Evolutionary conservation across 2,113 vertebrate genomes (phyloP).

Genomic region (Galeopterus variegatus): DNA sequence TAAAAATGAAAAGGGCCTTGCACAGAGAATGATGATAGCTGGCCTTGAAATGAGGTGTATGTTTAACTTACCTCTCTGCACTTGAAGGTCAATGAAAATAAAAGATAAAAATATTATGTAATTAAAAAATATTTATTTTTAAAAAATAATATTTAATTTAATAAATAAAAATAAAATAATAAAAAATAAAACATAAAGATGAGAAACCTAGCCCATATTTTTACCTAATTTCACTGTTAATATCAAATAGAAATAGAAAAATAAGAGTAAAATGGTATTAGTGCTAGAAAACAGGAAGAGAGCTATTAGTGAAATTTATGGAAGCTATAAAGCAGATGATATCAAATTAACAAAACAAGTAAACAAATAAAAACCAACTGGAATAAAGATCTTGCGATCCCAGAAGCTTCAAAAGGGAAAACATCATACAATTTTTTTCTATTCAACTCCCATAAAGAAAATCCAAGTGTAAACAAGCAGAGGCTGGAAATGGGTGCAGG

Average conservation of each 20-base stretch:
- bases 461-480: neutral
- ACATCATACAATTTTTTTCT: neutral
- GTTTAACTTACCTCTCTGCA: neutral
- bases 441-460: neutral
- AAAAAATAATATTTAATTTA: too few species aligned
- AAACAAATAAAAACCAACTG: neutral
- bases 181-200: neutral
- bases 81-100: neutral
- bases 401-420: neutral
- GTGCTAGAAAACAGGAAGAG: neutral
- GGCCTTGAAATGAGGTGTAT: neutral
- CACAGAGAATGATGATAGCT: neutral
- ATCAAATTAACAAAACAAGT: constrained; percentile 49
- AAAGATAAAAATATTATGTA: neutral
- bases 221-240: neutral
- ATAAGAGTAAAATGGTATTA: neutral
- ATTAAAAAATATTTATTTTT: too few species aligned
- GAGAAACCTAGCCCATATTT: neutral
- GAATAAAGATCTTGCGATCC: neutral
- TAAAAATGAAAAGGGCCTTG: neutral
- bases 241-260: constrained; percentile 16
- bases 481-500: neutral
- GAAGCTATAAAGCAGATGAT: neutral
- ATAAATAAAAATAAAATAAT: neutral
- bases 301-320: neutral